Conservation (phyloP, 2,888 invertebrate genomes). For the Epistrophe eligans region DNA sequence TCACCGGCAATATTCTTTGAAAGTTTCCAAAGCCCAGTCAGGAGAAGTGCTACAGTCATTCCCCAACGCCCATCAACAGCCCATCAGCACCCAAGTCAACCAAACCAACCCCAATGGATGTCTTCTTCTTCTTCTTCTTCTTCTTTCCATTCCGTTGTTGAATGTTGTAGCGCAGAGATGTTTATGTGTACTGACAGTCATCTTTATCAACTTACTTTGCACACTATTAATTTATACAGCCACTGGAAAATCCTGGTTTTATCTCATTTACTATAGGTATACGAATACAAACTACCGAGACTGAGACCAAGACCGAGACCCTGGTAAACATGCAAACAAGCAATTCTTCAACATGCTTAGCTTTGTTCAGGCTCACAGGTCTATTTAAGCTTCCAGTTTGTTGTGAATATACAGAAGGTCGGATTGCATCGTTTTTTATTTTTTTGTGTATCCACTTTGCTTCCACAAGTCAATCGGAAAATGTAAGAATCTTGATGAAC, state of each 20-base stretch:
- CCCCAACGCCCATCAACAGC: not conserved
- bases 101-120: conserved; percentile 4
- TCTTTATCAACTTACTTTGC: conserved; percentile 75
- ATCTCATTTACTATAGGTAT: conserved; percentile 60
- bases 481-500: conserved; percentile 49
- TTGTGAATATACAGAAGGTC: conserved; percentile 19
- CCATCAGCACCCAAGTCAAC: not conserved
- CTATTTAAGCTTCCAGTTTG: conserved; percentile 35
- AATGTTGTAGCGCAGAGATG: conserved; percentile 54
- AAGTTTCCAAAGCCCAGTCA: conserved; percentile 68
- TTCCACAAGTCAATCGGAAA: conserved; percentile 53
- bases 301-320: not conserved
- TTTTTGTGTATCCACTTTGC: conserved; percentile 6
- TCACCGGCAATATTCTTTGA: conserved; percentile 74
- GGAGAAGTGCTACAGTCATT: conserved; percentile 2
- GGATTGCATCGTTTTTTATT: conserved; percentile 15
- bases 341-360: conserved; percentile 48
- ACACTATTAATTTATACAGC: conserved; percentile 75
- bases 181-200: conserved; percentile 71
- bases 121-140: conserved; percentile 24
- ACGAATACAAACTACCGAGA: conserved; percentile 1
- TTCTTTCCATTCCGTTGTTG: conserved; percentile 42
- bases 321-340: conserved; percentile 70
- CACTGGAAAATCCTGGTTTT: conserved; percentile 74
- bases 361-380: conserved; percentile 13